These are phyloP conservation scores for Trachymyrmex septentrionalis DNA, from an alignment of 1,140 invertebrate species.

Conservation along the genomic window DNA sequence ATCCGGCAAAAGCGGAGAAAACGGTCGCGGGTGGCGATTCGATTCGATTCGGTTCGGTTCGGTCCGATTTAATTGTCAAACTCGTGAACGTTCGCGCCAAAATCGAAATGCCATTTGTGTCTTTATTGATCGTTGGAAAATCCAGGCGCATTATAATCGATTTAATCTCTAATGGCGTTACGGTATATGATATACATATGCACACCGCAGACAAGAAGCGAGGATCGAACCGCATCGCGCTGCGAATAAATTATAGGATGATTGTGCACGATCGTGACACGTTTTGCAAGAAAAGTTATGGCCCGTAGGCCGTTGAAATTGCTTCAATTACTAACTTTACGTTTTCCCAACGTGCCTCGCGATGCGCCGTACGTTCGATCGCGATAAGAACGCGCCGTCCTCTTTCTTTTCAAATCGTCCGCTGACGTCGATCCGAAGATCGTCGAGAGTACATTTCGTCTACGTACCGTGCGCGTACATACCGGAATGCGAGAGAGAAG, in stretches of 20 bases:
- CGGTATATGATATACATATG: neutral
- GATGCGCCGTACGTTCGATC: slow-evolving; percentile 40
- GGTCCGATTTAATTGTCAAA: slow-evolving; percentile 34
- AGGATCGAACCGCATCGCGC: slow-evolving; percentile 21
- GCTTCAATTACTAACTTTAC: slow-evolving; percentile 54
- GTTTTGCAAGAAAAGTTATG: slow-evolving; percentile 49
- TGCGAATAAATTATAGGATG: slow-evolving; percentile 58
- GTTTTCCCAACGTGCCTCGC: slow-evolving; percentile 25
- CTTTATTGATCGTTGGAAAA: neutral
- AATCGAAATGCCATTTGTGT: neutral
- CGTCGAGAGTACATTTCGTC: neutral
- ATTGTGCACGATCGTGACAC: slow-evolving; percentile 50
- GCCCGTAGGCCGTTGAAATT: slow-evolving; percentile 26
- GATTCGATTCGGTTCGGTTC: too few species aligned
- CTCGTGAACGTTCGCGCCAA: neutral
- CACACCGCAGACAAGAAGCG: slow-evolving; percentile 22
- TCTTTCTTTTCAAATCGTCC: slow-evolving; percentile 41
- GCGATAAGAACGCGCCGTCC: slow-evolving; percentile 31
- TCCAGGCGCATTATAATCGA: slow-evolving; percentile 4
- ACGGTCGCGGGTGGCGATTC: slow-evolving; percentile 39
- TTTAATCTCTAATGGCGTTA: slow-evolving; percentile 11
- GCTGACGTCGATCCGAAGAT: slow-evolving; percentile 45
- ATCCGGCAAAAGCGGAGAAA: slow-evolving; percentile 23
- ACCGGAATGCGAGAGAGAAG: slow-evolving; percentile 14
- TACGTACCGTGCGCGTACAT: neutral